Percentiles rank a stretch among this genome's conserved stretches.
Conservation (phyloP, 2,888 invertebrate genomes). For the Sphaerophoria rueppellii region DNA sequence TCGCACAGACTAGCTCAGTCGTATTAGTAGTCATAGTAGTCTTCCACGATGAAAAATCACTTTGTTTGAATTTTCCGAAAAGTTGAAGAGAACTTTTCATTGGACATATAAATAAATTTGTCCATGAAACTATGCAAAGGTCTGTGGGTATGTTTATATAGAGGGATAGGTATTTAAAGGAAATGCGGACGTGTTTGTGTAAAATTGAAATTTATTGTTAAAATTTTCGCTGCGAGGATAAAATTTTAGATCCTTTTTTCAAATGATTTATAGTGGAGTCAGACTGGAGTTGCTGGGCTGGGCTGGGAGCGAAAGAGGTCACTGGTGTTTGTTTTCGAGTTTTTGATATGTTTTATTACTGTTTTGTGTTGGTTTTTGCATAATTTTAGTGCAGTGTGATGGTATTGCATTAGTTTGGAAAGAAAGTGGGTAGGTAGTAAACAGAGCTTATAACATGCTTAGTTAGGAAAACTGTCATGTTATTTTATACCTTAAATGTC, state of each 20-base stretch:
- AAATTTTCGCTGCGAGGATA: conserved; percentile 56
- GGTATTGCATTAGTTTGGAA: conserved; percentile 20
- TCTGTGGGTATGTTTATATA: neutral
- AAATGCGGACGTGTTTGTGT: conserved; percentile 69
- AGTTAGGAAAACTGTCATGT: no score
- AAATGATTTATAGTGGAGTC: conserved; percentile 53
- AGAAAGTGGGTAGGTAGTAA: neutral
- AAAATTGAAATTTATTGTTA: conserved; percentile 72
- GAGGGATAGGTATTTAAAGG: neutral
- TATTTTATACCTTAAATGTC: no score
- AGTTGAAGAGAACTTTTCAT: conserved; percentile 63
- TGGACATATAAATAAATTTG: conserved; percentile 3
- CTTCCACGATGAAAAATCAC: conserved; percentile 66
- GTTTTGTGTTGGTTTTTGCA: conserved; percentile 17
- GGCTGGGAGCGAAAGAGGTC: conserved; percentile 18
- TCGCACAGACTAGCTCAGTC: neutral
- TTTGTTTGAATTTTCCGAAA: conserved; percentile 51
- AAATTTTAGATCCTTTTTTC: conserved; percentile 46
- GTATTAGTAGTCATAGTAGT: neutral
- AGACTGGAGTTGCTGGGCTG: neutral
- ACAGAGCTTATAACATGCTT: no score
- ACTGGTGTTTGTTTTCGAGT: conserved; percentile 23
- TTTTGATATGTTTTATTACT: neutral
- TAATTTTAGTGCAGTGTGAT: conserved; percentile 50
- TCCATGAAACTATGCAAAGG: neutral